Evolutionary conservation across 2,113 vertebrate species (phyloP), one percentile per base, ranked within the genome.

Genomic region (Azemiops feae): DNA sequence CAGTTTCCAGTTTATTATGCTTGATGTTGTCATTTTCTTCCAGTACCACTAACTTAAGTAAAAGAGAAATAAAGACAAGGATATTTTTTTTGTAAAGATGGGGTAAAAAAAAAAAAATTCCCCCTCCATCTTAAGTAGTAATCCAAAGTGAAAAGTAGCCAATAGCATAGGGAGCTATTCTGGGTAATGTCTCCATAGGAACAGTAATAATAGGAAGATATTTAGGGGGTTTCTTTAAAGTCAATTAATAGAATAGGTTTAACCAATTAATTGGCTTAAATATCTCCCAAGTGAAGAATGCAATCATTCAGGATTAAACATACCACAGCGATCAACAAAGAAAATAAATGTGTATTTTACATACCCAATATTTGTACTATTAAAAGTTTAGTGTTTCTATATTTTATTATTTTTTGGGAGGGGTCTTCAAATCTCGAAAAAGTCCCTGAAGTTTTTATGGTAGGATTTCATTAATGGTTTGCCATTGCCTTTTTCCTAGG

Each of bases 1-100:
- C 94, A 95, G 86, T 93, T 93, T 86, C 39, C 95, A 96, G 96
- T 97, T 96, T 96, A 97, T 96, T 92, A 94, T 90, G 81, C 39
- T 91, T 96, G 81, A 90, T 95, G 91, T 96, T 95, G 94, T 96
- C 94, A 55, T 74, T 89, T 93, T 86, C 45, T 58, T 47, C 11
- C 54, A 53, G 22, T 5, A 23, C 47, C 45, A 86, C 2, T 52
- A 39, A 55, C 6, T 57, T 57, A 9, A 55, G 54, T 22, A 64
- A 74, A 74, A 74, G 16, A 69, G 34, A 91, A 91, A 22, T 55
- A 18, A 11, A 45, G 8, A 2, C 5, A 16, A 11, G 11, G 18
- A 52, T 8, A 1, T 53, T 54, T 54, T 2, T 22, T 74, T 47
- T 30, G 9, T 47, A 86, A 58, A 43, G 27, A 58, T 86, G 45